Conservation (phyloP, 1,140 invertebrate species). For the Coenobita brevimanus region DNA sequence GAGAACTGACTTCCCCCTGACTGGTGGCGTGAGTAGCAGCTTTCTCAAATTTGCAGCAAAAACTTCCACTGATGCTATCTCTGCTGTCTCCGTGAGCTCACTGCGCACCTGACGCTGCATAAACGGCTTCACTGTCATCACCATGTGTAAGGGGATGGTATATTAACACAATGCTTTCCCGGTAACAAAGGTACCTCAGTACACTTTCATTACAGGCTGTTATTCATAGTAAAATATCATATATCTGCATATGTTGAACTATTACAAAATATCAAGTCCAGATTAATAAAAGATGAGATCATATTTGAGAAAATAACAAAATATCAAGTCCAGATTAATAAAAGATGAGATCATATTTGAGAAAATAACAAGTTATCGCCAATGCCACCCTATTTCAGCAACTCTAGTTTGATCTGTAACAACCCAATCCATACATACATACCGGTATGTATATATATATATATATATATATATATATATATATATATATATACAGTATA, state of each 20-base stretch:
- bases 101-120: constrained; percentile 80
- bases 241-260: neutral
- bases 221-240: no score
- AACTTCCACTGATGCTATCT: constrained; percentile 86
- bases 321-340: neutral
- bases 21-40: constrained; percentile 84
- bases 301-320: neutral
- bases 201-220: no score
- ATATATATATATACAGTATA: no score
- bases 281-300: neutral
- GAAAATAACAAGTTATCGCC: neutral
- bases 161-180: no score
- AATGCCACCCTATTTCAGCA: no score
- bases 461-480: constrained; percentile 4
- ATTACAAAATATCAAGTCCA: neutral
- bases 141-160: no score
- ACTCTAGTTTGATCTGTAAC: no score
- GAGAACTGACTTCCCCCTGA: constrained; percentile 85
- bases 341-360: no score
- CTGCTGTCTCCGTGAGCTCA: constrained; percentile 83
- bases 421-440: no score
- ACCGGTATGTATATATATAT: neutral
- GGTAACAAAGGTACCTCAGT: no score
- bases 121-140: constrained; percentile 80
- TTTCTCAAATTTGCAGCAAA: constrained; percentile 90